Base-by-base conservation (phyloP, 2,888 invertebrate genomes). In the Willowsia nigromaculata region DNA sequence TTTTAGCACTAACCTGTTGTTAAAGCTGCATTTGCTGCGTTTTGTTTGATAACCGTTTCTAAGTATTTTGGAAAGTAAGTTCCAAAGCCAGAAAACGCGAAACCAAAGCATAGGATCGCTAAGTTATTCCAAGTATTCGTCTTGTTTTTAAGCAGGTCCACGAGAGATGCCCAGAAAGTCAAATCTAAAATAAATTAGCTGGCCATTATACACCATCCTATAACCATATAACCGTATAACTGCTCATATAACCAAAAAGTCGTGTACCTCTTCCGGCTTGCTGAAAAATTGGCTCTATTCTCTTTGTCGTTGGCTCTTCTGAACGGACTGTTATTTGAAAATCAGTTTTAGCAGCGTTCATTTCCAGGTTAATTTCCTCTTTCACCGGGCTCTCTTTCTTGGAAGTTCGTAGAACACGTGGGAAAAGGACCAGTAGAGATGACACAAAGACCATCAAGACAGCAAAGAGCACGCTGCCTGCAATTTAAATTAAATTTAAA, bases 371-470 rank as follows among this genome's bases (percentile, higher is more conserved):
- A n/a, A 53, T 56, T 65, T 78, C 37, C 43, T 59, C 25, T 2
- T 53, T 22, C 81, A 18, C n/a, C 18, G 15, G 30, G 33, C 5
- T 30, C 18, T 22, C 40, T 40, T 85, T 89, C 5, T 56, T 78
- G 1, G 84, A 25, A 13, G 83, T 68, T 1, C 84, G 87, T 15
- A 88, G 56, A 13, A 88, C 95, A 92, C 96, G 96, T 0, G 96
- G 96, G 92, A 96, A 96, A 86, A 96, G 94, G 0, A 96, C 95
- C 22, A 96, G 93, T 1, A 96, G 94, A 13, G 95, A 94, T 0
- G 96, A 95, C 9, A 96, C 95, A 7, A 96, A 90, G 62, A 95
- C 94, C 27, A 96, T 94, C 0, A 96, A 15, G 13, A 18, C 76
- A 11, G 90, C 89, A 6, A 91, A 74, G 3, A 91, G 13, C 3